Base-by-base conservation (phyloP, 2,113 vertebrate species). In the Tiliqua scincoides region DNA sequence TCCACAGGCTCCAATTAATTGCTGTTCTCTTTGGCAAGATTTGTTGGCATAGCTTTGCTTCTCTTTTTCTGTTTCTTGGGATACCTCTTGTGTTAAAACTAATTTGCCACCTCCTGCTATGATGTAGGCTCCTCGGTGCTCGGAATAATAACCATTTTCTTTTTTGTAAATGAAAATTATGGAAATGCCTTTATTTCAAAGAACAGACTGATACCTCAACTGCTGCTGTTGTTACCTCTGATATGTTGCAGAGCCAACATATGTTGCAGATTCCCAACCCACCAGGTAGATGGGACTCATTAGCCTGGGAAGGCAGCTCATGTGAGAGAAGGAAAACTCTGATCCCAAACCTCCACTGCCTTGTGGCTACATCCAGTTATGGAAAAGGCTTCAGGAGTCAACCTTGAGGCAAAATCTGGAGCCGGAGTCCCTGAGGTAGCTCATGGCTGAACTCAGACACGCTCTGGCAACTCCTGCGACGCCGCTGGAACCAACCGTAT, bases 1-100 rank as follows among this genome's bases (percentile, higher is more conserved):
- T 93, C 63, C 84, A 63, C 85, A 93, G 82, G 79, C 79, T 93
- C 73, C 82, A 88, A 79, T 83, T 93, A 93, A 91, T 87, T 90
- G 85, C 91, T 71, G 85, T 89, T 85, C 54, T 88, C 85, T 89
- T 93, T 93, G 92, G 89, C 89, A 79, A 83, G 75, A 85, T 88
- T 61, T 90, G 73, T 73, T 91, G 91, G 90, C 88, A 75, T 40
- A 72, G 6, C 74, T 93, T 37, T 75, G 65, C 54, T 83, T 88
- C 89, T 78, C 61, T 0, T 84, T 67, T 90, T 83, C 89, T 54
- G 67, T n/a, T 84, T 87, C 82, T 67, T 79, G 83, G 85, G 40
- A 71, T 88, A 84, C 73, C 82, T 88, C 88, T 71, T 70, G 48
- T 35, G 6, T 85, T 85, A 30, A 65, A 59, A 43, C 63, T 79